Base-by-base conservation (phyloP, 2,113 vertebrate species). In the Zosterops pallidus region DNA sequence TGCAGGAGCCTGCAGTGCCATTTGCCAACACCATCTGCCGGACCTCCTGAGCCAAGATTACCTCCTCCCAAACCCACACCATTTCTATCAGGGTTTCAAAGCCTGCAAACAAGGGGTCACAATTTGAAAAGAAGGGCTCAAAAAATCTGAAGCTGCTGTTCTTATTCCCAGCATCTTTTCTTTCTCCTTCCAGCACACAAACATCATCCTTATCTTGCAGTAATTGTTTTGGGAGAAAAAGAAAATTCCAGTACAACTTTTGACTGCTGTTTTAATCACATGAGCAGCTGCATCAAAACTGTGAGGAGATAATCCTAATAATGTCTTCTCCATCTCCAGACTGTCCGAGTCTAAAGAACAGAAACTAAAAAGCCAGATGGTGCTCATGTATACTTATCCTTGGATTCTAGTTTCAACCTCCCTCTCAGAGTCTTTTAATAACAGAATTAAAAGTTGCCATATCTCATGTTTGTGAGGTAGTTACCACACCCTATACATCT, bases 1-100 rank as follows among this genome's bases (percentile, higher is more conserved):
- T 68, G 41, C 31, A 76, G 89, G 80, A 92, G 85, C 83, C 89
- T 75, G 74, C 64, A 89, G 68, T 92, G 93, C 92, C 95, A 96
- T 97, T 97, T 96, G 97, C 96, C 90, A 96, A 75, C 63, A 71
- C 84, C 86, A 92, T 83, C 94, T 95, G 91, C 92, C 0, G 5
- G 64, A 90, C 89, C 80, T 79, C 35, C 94, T 29, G 82, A 93
- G 80, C 62, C 96, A 83, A 39, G 53, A 90, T 80, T 69, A 88
- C 65, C 97, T 97, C 86, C 78, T 47, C 20, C 64, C 31, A 49
- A 91, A 86, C 75, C 89, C 89, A 79, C 60, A 44, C 81, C 92
- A 41, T 74, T 76, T 84, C 86, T 71, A 84, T 70, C 47, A 64
- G 44, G 68, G 90, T 81, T 86, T 95, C 91, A 95, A 80, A 95